These are phyloP conservation scores for Ptychobarbus kaznakovi DNA, from an alignment of 2,797 vertebrate species.

Conservation along the genomic window DNA sequence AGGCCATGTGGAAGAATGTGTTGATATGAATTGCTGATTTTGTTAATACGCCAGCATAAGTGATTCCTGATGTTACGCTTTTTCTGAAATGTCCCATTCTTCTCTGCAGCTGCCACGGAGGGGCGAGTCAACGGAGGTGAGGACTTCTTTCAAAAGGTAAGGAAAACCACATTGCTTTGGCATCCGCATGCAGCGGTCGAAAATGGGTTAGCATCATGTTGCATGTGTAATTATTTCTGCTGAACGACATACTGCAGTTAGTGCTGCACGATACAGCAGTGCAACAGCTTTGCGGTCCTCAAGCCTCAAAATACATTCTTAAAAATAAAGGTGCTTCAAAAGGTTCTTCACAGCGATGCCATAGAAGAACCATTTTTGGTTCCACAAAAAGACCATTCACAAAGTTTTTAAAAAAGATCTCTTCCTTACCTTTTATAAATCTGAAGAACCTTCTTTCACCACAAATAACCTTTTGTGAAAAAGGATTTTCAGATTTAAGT, in stretches of 20 bases:
- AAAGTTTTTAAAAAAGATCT: too few species aligned
- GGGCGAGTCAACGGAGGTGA: slow-evolving; percentile 89
- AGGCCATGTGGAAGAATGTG: slow-evolving; percentile 51
- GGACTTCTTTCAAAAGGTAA: slow-evolving; percentile 92
- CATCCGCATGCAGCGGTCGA: background rate
- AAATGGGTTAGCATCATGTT: slow-evolving; percentile 53
- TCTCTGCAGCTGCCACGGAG: slow-evolving; percentile 85
- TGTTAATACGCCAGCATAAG: slow-evolving; percentile 53
- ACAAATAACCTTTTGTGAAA: too few species aligned
- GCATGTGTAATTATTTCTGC: slow-evolving; percentile 41
- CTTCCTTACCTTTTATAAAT: too few species aligned
- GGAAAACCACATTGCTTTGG: slow-evolving; percentile 56
- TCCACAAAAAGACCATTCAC: too few species aligned
- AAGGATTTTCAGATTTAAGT: too few species aligned
- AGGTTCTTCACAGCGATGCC: too few species aligned
- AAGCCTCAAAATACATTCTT: background rate
- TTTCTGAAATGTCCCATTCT: slow-evolving; percentile 57
- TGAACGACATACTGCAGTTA: slow-evolving; percentile 36
- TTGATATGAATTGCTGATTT: slow-evolving; percentile 55
- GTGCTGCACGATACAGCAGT: background rate
- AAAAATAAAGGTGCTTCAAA: too few species aligned
- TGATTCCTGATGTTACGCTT: slow-evolving; percentile 59
- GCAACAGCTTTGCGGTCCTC: slow-evolving; percentile 6
- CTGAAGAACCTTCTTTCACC: too few species aligned
- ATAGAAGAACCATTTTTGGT: too few species aligned